Evolutionary conservation across 1,140 invertebrate genomes (phyloP).

Genomic region (Drosophila parabipectinata): DNA sequence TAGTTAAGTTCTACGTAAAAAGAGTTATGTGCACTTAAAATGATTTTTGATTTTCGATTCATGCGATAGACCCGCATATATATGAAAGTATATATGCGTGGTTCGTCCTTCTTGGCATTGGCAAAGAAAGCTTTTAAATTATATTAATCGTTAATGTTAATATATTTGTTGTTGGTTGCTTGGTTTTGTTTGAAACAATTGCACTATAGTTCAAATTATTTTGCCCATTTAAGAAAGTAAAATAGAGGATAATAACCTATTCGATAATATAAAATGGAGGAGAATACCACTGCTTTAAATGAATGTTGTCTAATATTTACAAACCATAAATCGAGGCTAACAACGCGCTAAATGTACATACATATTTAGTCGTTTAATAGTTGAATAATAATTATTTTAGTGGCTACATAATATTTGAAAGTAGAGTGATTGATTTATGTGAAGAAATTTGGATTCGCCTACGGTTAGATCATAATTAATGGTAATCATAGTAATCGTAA

Average conservation of each 20-base stretch:
- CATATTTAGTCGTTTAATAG: slow-evolving; percentile 33
- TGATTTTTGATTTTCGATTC: slow-evolving; percentile 78
- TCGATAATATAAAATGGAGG: slow-evolving; percentile 49
- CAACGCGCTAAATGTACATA: slow-evolving; percentile 57
- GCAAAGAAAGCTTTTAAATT: slow-evolving; percentile 76
- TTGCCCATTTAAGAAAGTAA: slow-evolving; percentile 67
- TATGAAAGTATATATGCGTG: slow-evolving; percentile 1
- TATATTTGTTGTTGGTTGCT: slow-evolving; percentile 59
- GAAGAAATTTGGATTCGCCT: slow-evolving; percentile 73
- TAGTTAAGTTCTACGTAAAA: slow-evolving; percentile 60
- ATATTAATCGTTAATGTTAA: slow-evolving; percentile 74
- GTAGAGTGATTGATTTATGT: slow-evolving; percentile 43
- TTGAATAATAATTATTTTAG: slow-evolving; percentile 55
- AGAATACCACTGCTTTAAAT: slow-evolving; percentile 43
- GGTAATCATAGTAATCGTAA: slow-evolving; percentile 45
- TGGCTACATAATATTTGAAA: slow-evolving; percentile 50
- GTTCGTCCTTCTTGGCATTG: slow-evolving; percentile 72
- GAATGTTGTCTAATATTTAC: slow-evolving; percentile 77
- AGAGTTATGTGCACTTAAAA: slow-evolving; percentile 76
- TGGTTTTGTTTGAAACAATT: slow-evolving; percentile 80
- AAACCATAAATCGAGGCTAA: slow-evolving; percentile 80
- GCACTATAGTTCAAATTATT: slow-evolving; percentile 80
- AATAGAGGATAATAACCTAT: slow-evolving; percentile 51
- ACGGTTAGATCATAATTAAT: slow-evolving; percentile 44
- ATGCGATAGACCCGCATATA: slow-evolving; percentile 19